These are phyloP conservation scores for Tolmerus cingulatus DNA, from an alignment of 2,888 invertebrate genomes.

Conservation along the genomic window DNA sequence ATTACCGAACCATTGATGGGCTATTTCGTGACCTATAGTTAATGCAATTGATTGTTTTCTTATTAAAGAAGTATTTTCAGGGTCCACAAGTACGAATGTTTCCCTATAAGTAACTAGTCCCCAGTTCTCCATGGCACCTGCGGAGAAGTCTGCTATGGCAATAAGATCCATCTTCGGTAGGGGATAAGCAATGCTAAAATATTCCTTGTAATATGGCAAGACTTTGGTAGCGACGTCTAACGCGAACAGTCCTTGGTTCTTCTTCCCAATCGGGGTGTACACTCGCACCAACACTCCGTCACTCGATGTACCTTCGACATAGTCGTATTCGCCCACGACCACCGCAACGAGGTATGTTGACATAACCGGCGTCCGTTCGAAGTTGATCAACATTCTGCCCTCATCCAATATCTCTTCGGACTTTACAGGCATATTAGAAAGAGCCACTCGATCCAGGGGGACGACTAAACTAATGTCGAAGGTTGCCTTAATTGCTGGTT, in stretches of 20 bases:
- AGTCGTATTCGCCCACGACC: constrained; percentile 95
- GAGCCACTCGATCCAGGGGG: constrained; percentile 80
- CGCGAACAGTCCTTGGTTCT: constrained; percentile 91
- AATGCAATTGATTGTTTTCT: constrained; percentile 87
- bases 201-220: constrained; percentile 92
- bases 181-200: constrained; percentile 94
- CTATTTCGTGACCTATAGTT: constrained; percentile 91
- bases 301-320: constrained; percentile 81
- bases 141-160: constrained; percentile 94
- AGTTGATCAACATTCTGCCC: constrained; percentile 68
- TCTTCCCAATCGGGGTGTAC: constrained; percentile 89
- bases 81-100: constrained; percentile 88
- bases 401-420: constrained; percentile 64
- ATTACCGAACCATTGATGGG: constrained; percentile 99
- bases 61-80: constrained; percentile 85
- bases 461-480: constrained; percentile 89
- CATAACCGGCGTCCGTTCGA: constrained; percentile 90
- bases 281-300: constrained; percentile 86
- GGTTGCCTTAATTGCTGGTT: constrained; percentile 94
- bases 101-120: constrained; percentile 93
- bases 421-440: constrained; percentile 90
- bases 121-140: constrained; percentile 99
- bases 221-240: constrained; percentile 91
- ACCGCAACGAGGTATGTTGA: constrained; percentile 94
- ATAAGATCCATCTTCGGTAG: constrained; percentile 96